These are phyloP conservation scores for Gasterosteus nipponicus DNA, from an alignment of 2,113 vertebrate genomes.

Conservation along the genomic window DNA sequence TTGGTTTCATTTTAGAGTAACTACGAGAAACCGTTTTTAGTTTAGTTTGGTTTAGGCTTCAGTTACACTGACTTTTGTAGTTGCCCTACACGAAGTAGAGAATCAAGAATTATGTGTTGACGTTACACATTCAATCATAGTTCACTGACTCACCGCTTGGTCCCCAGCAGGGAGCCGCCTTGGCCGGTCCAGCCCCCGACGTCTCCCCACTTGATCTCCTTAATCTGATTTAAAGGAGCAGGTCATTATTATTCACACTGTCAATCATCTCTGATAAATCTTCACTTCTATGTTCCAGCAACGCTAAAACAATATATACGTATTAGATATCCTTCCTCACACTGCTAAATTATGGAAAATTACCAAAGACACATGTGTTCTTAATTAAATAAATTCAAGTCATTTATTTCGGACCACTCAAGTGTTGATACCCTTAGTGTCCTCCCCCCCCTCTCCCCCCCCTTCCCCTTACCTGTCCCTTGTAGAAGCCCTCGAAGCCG, in stretches of 20 bases:
- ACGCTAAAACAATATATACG: no score
- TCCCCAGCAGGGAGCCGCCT: slow-evolving; percentile 95
- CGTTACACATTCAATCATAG: neutral
- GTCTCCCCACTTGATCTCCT: slow-evolving; percentile 92
- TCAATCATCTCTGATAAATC: neutral
- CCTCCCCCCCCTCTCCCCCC: no score
- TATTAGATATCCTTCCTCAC: no score
- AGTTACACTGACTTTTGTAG: no score
- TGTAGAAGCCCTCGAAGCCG: slow-evolving; percentile 93
- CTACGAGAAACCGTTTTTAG: neutral
- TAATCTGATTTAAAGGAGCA: slow-evolving; percentile 80
- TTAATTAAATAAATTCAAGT: neutral
- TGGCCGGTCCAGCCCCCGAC: slow-evolving; percentile 98
- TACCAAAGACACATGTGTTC: neutral
- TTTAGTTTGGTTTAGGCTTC: no score
- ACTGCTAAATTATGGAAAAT: neutral
- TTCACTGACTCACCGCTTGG: slow-evolving; percentile 87
- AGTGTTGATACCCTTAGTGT: no score
- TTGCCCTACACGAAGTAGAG: no score
- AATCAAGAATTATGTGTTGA: no score
- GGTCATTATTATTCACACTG: neutral
- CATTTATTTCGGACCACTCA: no score
- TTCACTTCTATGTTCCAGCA: no score
- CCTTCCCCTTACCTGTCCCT: slow-evolving; percentile 82
- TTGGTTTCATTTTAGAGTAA: neutral